Evolutionary conservation across 1,140 invertebrate species (phyloP).

Genomic region (Trypoxylus dichotomus): DNA sequence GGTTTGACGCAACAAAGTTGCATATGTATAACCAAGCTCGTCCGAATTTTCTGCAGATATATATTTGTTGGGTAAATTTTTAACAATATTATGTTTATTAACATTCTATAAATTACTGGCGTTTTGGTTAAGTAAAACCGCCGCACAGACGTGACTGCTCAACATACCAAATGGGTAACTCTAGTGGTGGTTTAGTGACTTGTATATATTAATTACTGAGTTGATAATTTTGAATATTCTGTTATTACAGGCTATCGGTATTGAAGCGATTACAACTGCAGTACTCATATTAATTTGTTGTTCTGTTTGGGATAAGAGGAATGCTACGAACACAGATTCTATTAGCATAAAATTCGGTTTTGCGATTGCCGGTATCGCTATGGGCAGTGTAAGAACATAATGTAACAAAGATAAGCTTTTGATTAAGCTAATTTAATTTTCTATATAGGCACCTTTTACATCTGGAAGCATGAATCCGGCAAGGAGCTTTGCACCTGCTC

Average conservation of each 20-base stretch:
- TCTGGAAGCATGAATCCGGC: constrained; percentile 83
- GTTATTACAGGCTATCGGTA: constrained; percentile 57
- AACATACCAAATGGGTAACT: too few relatives aligned
- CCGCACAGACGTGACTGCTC: too few relatives aligned
- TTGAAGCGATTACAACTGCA: constrained; percentile 65
- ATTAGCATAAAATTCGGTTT: constrained; percentile 65
- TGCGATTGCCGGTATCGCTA: constrained; percentile 62
- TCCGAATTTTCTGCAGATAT: too few relatives aligned
- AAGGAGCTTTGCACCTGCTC: constrained; percentile 73
- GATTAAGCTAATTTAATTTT: constrained; percentile 28
- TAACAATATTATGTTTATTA: too few relatives aligned
- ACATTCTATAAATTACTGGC: too few relatives aligned
- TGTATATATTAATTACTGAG: too few relatives aligned
- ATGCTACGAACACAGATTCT: constrained; percentile 60
- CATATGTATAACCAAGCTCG: too few relatives aligned
- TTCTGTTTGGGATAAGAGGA: constrained; percentile 65
- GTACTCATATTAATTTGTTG: constrained; percentile 66
- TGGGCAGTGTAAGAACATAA: constrained; percentile 56
- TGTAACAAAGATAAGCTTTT: not conserved
- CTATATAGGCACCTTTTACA: constrained; percentile 71
- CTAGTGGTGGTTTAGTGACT: too few relatives aligned
- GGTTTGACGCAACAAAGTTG: too few relatives aligned
- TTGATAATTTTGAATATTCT: too few relatives aligned
- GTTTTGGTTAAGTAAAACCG: too few relatives aligned
- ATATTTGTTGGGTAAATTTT: too few relatives aligned